Base-by-base conservation (phyloP, 2,888 invertebrate species). In the Cremastinae sp. region DNA sequence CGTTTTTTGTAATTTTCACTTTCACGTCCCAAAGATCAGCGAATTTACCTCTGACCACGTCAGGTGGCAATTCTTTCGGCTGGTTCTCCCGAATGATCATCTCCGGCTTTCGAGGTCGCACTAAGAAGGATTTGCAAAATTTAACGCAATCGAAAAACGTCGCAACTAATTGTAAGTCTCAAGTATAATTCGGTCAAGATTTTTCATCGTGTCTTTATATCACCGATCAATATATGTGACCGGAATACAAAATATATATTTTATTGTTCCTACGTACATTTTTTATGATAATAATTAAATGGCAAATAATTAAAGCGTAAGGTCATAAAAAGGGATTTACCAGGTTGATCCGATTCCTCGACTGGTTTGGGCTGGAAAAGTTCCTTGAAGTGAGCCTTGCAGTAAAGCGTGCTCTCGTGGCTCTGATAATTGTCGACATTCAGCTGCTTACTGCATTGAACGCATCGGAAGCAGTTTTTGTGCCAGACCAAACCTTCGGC, bases 351-450 rank as follows among this genome's bases (percentile, higher is more conserved):
- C 51, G 94, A 93, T 34, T 93, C 95, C 83, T 96, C 94, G 2
- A 96, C 96, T 0, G 94, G 95, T 90, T 97, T 97, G 9, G 97
- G 97, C 75, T 96, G 95, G 90, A 98, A 98, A 65, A 98, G 93
- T 84, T 96, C 94, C 88, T 96, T 96, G 91, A 97, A 98, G 90
- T 98, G 98, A 56, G 96, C 95, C 90, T 96, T 96, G 91, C 98
- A 98, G 91, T 96, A 98, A 54, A 98, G 90, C 47, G 93, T 93
- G 5, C 96, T 96, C 91, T 97, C 96, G 90, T 98, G 96, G 86
- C 97, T 97, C 89, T 96, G 94, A 91, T 97, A 98, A 41, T 95
- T 96, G 91, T 98, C 98, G 85, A 97, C 94, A 86, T 97, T 98
- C 91, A 99, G 93, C 87, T 95, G 96, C 90, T 97, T 97, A 88